Evolutionary conservation across 1,140 invertebrate genomes (phyloP).

Genomic region (Hirudo medicinalis): DNA sequence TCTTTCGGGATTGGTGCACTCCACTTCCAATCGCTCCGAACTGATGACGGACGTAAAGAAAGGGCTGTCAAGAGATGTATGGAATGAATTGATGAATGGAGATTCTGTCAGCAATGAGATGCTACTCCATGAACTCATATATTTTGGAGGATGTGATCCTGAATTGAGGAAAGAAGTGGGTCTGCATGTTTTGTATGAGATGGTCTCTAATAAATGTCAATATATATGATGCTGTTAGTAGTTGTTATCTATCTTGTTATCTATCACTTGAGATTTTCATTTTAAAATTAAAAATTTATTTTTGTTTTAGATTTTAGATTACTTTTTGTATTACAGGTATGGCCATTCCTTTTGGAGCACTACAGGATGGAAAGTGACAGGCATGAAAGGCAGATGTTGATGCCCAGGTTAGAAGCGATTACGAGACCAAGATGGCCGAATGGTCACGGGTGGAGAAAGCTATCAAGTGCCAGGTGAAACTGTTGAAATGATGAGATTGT

Average conservation of each 20-base stretch:
- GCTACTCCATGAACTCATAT: conserved; percentile 67
- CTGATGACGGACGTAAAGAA: conserved; percentile 30
- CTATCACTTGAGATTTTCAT: too few relatives aligned
- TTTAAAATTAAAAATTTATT: too few relatives aligned
- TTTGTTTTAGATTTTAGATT: background rate
- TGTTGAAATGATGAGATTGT: conserved; percentile 43
- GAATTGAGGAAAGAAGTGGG: conserved; percentile 57
- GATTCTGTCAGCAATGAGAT: conserved; percentile 34
- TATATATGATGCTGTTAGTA: background rate
- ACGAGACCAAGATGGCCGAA: conserved; percentile 80
- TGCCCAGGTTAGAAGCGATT: conserved; percentile 52
- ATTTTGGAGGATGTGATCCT: conserved; percentile 70
- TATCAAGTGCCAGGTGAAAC: conserved; percentile 65
- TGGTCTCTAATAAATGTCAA: background rate
- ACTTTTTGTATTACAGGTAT: conserved; percentile 47
- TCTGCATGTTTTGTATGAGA: background rate
- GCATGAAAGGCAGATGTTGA: conserved; percentile 58
- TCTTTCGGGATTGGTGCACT: conserved; percentile 65
- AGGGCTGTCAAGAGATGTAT: conserved; percentile 32
- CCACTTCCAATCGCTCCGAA: conserved; percentile 29
- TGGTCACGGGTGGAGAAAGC: conserved; percentile 87
- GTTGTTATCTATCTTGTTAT: too few relatives aligned
- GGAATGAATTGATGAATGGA: conserved; percentile 30
- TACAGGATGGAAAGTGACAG: conserved; percentile 63
- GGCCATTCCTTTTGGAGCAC: conserved; percentile 79